These are phyloP conservation scores for Centroberyx gerrardi DNA, from an alignment of 2,797 vertebrate genomes.

Conservation along the genomic window DNA sequence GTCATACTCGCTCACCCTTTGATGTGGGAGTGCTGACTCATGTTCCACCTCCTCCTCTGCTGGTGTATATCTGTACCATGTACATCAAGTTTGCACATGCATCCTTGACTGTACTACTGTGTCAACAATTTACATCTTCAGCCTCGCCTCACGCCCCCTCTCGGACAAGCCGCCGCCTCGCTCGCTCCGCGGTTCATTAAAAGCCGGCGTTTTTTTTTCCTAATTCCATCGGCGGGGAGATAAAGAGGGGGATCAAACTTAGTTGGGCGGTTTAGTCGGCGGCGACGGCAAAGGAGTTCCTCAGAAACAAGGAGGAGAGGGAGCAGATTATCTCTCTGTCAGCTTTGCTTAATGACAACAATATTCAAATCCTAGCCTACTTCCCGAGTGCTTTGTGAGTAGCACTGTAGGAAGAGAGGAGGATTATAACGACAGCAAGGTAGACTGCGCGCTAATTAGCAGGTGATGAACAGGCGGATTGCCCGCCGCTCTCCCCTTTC, in stretches of 20 bases:
- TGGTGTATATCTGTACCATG: conserved; percentile 59
- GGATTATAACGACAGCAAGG: conserved; percentile 63
- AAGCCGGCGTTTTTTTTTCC: conserved; percentile 19
- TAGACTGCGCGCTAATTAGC: conserved; percentile 75
- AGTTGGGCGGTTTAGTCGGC: conserved; percentile 63
- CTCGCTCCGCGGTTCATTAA: conserved; percentile 56
- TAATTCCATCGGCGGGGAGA: conserved; percentile 46
- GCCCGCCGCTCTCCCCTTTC: conserved; percentile 13
- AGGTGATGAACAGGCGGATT: conserved; percentile 49
- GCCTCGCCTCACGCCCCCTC: conserved; percentile 18
- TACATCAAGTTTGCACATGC: conserved; percentile 41
- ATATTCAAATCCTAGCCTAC: conserved; percentile 62
- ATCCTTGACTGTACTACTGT: conserved; percentile 22
- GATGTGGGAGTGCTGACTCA: conserved; percentile 80
- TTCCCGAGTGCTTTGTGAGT: conserved; percentile 53
- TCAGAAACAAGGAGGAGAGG: conserved; percentile 39
- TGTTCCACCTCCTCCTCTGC: conserved; percentile 63
- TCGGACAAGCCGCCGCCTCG: conserved; percentile 23
- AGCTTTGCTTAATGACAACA: conserved; percentile 68
- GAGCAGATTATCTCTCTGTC: conserved; percentile 59
- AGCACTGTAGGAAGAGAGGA: conserved; percentile 39
- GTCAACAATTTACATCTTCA: conserved; percentile 25
- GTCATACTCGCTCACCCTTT: conserved; percentile 70
- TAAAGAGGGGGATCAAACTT: conserved; percentile 61
- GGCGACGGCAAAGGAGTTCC: conserved; percentile 52